phyloP scores from a whole-genome alignment of 2,888 invertebrate genomes.

The Macaria notata region DNA sequence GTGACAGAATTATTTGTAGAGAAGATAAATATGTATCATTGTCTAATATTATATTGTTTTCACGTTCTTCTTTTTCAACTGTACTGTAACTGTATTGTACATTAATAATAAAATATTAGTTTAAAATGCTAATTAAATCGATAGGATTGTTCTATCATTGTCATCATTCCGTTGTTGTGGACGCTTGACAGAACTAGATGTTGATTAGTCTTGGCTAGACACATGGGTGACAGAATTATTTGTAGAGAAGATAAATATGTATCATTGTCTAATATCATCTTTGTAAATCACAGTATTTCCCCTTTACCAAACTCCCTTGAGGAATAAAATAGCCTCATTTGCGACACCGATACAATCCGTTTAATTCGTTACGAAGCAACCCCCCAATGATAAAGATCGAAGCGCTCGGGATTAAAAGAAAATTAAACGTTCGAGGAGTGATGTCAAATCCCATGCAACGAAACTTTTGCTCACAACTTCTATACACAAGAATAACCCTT shows the following conservation, averaged over 20 bases:
- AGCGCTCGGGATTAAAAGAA: conserved; percentile 79
- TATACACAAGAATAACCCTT: background rate
- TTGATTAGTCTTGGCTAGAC: no score
- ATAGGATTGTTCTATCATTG: conserved; percentile 44
- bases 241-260: no score
- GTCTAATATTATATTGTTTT: no score
- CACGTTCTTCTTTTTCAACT: no score
- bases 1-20: no score
- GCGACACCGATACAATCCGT: conserved; percentile 78
- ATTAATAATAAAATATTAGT: no score
- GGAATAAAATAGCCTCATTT: conserved; percentile 78
- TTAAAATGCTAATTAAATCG: no score
- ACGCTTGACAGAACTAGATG: no score
- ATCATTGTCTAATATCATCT: no score
- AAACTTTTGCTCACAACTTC: conserved; percentile 23
- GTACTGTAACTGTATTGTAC: no score
- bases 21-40: no score
- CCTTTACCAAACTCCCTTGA: conserved; percentile 61
- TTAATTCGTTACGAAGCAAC: conserved; percentile 77
- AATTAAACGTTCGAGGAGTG: conserved; percentile 74
- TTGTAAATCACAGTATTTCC: conserved; percentile 25
- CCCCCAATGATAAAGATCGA: conserved; percentile 74
- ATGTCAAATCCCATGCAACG: conserved; percentile 67
- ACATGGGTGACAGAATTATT: no score
- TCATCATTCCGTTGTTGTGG: conserved; percentile 21